Conservation (phyloP, 2,113 vertebrate species). For the Amblyornis subalaris region DNA sequence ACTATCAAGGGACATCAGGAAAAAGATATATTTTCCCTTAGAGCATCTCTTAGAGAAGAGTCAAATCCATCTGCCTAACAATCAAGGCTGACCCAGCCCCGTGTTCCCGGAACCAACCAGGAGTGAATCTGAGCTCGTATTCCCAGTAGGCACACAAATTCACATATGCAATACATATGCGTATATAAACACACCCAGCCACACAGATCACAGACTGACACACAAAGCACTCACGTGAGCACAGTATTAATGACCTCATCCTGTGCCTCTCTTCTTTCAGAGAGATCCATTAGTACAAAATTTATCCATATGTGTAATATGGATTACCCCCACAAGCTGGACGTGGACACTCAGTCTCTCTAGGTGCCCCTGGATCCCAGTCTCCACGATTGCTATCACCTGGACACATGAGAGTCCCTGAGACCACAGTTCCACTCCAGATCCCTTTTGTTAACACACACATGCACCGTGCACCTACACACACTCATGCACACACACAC, state of each 20-base stretch:
- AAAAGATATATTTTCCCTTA: background rate
- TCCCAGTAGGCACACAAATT: background rate
- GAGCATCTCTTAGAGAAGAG: background rate
- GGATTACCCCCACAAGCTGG: accelerated
- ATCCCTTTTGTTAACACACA: background rate
- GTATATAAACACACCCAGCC: background rate
- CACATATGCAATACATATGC: background rate
- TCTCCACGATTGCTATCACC: background rate
- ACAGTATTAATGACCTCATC: background rate
- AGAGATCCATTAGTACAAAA: background rate
- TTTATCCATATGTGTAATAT: accelerated
- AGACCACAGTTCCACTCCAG: background rate
- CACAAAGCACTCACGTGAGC: background rate
- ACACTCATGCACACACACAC: accelerated
- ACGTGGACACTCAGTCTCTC: background rate
- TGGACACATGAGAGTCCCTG: accelerated
- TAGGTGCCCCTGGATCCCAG: background rate
- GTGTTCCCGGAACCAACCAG: background rate
- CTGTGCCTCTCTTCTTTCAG: background rate
- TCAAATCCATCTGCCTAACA: background rate
- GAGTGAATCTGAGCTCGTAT: background rate
- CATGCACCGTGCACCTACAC: too few relatives aligned
- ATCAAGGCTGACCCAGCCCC: background rate
- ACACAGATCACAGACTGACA: background rate
- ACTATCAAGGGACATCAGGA: background rate